Base-by-base conservation (phyloP, 2,888 invertebrate species). In the Tanytarsus gracilentus region DNA sequence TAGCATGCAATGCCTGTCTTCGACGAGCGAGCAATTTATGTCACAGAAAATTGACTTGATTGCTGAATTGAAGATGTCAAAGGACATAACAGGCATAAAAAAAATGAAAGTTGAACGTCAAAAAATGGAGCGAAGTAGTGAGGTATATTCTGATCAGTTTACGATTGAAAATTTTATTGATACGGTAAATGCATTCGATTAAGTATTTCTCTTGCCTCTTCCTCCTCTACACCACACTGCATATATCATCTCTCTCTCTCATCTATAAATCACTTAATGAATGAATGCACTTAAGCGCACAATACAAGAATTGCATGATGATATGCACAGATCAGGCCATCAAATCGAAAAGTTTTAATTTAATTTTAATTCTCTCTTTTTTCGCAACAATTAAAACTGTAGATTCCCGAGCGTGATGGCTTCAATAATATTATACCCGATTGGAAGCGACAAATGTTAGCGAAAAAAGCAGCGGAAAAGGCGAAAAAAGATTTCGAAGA, bases 361-460 rank as follows among this genome's bases (percentile, higher is more conserved):
- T 26, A 49, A 25, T 51, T 14, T 1, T 16, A 18, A 30, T 49
- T 27, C 30, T 51, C 11, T 39, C 27, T 26, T 21, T 52, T 52
- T 40, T 18, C 16, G 16, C 23, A 18, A 21, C 23, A 23, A 11
- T 73, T 74, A 72, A 72, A 74, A 73, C 72, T 72, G 48, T 78
- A 93, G 88, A 85, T 95, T 65, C 93, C 94, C 8, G 91, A 91
- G 69, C 84, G 85, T 63, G 95, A 95, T 71, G 83, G 84, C 55
- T 84, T 88, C 6, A 95, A 95, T 1, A 90, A 89, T 69, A 78
- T 85, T 40, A 92, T 96, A 68, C 96, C 96, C 11, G 87, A 86
- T 23, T 96, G 96, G 96, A 95, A 95, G 71, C 77, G 94, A 9
- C 94, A 95, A 74, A 93, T 96, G 90, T 72, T 95, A 72, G 96